Evolutionary conservation across 2,797 vertebrate species (phyloP).

Genomic region (Tenualosa ilisha): DNA sequence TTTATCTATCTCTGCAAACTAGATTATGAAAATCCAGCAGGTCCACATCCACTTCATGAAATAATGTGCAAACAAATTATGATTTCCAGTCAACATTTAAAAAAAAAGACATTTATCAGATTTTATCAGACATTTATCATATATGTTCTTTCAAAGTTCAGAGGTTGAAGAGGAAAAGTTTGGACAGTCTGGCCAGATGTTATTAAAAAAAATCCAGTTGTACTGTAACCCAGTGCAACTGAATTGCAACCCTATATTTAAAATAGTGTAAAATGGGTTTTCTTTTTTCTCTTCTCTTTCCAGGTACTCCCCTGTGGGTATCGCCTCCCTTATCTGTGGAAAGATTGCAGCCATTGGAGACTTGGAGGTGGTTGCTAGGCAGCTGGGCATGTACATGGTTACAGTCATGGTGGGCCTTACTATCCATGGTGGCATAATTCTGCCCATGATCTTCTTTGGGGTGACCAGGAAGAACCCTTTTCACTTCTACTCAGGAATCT

Average conservation of each 20-base stretch:
- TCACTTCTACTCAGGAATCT: conserved; percentile 80
- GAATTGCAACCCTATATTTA: background rate
- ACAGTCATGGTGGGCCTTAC: conserved; percentile 81
- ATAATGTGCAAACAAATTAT: background rate
- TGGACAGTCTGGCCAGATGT: background rate
- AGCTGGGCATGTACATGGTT: conserved; percentile 88
- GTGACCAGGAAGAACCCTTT: conserved; percentile 81
- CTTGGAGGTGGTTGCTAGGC: conserved; percentile 78
- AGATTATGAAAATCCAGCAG: background rate
- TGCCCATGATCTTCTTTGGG: conserved; percentile 80
- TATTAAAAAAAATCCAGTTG: background rate
- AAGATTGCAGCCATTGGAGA: conserved; percentile 83
- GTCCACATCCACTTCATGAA: background rate
- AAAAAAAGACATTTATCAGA: background rate
- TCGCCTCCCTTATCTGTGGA: conserved; percentile 82
- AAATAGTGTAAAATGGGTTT: background rate
- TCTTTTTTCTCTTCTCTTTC: background rate
- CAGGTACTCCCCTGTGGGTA: conserved; percentile 85
- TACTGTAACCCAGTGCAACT: background rate
- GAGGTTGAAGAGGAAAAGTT: background rate
- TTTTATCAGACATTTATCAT: background rate
- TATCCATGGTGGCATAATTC: conserved; percentile 82
- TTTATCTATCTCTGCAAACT: background rate
- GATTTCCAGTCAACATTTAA: background rate
- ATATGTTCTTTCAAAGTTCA: background rate